Conservation (phyloP, 2,888 invertebrate genomes). For the Cerceris ruficornis region DNA sequence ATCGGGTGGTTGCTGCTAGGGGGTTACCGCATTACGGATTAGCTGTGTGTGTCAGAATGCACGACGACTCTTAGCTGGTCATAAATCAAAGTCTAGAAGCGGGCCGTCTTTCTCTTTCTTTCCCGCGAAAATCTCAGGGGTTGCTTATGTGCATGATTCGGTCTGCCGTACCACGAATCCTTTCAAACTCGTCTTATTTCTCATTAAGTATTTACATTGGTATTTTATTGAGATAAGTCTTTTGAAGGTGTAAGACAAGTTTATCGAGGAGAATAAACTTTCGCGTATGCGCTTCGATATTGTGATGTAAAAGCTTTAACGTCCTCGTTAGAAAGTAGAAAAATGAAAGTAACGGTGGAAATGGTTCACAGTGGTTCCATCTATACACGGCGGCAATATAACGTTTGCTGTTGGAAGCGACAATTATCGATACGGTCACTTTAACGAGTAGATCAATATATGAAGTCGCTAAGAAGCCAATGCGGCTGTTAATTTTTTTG, state of each 20-base stretch:
- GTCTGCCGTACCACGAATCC: constrained; percentile 15
- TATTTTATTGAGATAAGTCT: neutral
- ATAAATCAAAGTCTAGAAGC: constrained; percentile 78
- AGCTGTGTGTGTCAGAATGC: constrained; percentile 71
- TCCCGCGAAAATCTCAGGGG: constrained; percentile 42
- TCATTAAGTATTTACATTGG: neutral
- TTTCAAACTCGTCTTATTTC: constrained; percentile 12
- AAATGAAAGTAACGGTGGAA: constrained; percentile 22
- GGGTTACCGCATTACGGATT: constrained; percentile 71
- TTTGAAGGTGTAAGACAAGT: neutral
- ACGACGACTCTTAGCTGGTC: constrained; percentile 73
- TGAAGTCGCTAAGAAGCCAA: too few relatives aligned
- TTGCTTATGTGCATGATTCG: constrained; percentile 16
- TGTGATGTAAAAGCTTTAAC: too few relatives aligned
- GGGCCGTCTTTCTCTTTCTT: constrained; percentile 16
- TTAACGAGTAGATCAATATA: neutral
- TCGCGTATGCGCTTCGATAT: neutral
- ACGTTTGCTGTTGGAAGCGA: neutral
- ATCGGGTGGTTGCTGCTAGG: constrained; percentile 38
- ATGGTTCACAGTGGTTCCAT: constrained; percentile 56
- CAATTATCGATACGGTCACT: neutral
- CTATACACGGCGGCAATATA: constrained; percentile 14
- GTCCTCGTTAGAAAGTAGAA: neutral
- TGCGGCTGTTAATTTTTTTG: too few relatives aligned
- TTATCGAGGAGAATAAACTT: neutral